Conservation (phyloP, 92 coral and sea anemone genomes). For the Porites cylindrica region DNA sequence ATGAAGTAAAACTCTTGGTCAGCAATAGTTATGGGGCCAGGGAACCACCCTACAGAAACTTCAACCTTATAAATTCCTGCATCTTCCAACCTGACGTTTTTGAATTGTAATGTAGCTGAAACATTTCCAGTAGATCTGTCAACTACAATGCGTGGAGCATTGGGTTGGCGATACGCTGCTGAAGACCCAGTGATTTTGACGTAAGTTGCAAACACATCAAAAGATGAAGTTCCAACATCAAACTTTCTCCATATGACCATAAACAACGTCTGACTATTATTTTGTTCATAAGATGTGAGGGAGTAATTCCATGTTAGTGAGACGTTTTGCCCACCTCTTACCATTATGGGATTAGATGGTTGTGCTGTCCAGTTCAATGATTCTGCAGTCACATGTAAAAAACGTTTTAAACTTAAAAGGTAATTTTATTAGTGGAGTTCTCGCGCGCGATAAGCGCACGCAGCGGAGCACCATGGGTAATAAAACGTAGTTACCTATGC, state of each 20-base stretch:
- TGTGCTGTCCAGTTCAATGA: constrained; percentile 1
- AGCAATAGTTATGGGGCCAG: background rate
- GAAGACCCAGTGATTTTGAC: background rate
- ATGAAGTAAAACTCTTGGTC: background rate
- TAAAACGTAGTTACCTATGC: too few relatives aligned
- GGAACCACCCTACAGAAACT: background rate
- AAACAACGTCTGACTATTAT: background rate
- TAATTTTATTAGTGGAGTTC: too few relatives aligned
- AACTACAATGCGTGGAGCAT: background rate
- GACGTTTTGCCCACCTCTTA: background rate
- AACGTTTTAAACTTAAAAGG: too few relatives aligned
- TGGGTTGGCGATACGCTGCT: background rate
- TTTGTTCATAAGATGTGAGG: background rate
- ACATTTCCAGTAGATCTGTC: background rate
- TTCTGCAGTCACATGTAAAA: background rate
- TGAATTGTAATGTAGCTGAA: background rate
- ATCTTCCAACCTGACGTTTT: background rate
- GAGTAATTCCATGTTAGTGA: background rate
- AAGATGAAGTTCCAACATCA: background rate
- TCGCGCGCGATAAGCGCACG: too few relatives aligned
- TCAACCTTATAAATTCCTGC: background rate
- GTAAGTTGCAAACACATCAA: background rate
- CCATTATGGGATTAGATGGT: background rate
- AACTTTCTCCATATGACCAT: background rate
- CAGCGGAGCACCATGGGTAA: too few relatives aligned